Percentiles rank a stretch among this genome's conserved stretches.
phyloP scores from a whole-genome alignment of 1,140 invertebrate genomes.

The Tribolium madens region DNA sequence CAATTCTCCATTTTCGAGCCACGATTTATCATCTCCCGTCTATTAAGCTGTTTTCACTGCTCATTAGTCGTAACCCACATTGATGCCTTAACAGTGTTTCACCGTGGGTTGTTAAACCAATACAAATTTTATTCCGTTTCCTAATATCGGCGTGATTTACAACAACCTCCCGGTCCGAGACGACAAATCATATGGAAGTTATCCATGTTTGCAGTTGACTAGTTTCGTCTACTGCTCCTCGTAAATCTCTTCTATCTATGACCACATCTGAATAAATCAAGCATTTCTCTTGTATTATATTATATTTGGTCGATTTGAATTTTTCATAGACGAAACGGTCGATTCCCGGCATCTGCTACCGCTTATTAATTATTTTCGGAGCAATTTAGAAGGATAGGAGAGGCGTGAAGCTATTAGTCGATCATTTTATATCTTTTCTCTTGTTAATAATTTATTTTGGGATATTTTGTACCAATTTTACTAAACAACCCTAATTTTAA shows the following conservation, averaged over 20 bases:
- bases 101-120: neutral
- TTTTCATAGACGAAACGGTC: neutral
- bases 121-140: slow-evolving; percentile 14
- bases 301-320: neutral
- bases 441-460: no score
- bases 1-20: neutral
- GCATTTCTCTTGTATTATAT: neutral
- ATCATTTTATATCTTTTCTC: no score
- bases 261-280: slow-evolving; percentile 5
- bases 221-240: slow-evolving; percentile 10
- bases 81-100: neutral
- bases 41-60: slow-evolving; percentile 18
- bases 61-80: slow-evolving; percentile 10
- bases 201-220: slow-evolving; percentile 8
- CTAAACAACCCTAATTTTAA: no score
- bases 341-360: no score
- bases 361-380: no score
- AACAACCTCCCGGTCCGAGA: neutral
- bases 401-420: no score
- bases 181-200: slow-evolving; percentile 8
- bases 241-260: slow-evolving; percentile 7
- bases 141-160: slow-evolving; percentile 3
- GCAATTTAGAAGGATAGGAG: no score
- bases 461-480: no score
- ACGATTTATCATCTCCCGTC: neutral